A percentile compares a stretch with the other conserved stretches of the same genome.
These are phyloP conservation scores for Cotesia typhae DNA, from an alignment of 1,140 invertebrate species.

Conservation along the genomic window DNA sequence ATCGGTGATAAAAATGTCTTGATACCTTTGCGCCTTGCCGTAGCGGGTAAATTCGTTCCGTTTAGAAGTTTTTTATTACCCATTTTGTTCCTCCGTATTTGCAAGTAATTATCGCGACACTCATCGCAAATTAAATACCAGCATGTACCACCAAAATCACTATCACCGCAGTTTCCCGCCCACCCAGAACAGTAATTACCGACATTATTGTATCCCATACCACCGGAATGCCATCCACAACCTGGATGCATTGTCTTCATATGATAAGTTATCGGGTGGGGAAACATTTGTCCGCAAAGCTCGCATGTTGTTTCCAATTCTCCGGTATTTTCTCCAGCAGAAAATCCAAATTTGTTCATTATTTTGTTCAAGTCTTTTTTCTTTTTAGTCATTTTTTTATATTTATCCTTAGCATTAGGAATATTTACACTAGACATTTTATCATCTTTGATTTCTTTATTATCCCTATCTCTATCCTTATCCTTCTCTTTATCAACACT, in stretches of 20 bases:
- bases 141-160: constrained; percentile 81
- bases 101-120: constrained; percentile 85
- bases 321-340: constrained; percentile 39
- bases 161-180: constrained; percentile 89
- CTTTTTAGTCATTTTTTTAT: constrained; percentile 66
- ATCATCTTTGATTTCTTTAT: constrained; percentile 56
- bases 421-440: constrained; percentile 36
- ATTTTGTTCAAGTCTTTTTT: constrained; percentile 68
- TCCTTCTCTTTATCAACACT: constrained; percentile 43
- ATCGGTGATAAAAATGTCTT: constrained; percentile 57
- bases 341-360: constrained; percentile 43
- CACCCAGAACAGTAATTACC: constrained; percentile 87
- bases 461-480: constrained; percentile 19
- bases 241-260: constrained; percentile 90
- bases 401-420: constrained; percentile 61
- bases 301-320: constrained; percentile 80
- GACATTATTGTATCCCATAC: constrained; percentile 87
- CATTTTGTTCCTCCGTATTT: constrained; percentile 65
- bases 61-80: constrained; percentile 48
- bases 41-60: constrained; percentile 35
- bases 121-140: constrained; percentile 94
- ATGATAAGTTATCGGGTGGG: constrained; percentile 89
- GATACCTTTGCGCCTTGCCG: constrained; percentile 45
- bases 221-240: constrained; percentile 85
- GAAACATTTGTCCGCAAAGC: constrained; percentile 81